Base-by-base conservation (phyloP, 2,888 invertebrate species). In the Himalopsyche anomala region DNA sequence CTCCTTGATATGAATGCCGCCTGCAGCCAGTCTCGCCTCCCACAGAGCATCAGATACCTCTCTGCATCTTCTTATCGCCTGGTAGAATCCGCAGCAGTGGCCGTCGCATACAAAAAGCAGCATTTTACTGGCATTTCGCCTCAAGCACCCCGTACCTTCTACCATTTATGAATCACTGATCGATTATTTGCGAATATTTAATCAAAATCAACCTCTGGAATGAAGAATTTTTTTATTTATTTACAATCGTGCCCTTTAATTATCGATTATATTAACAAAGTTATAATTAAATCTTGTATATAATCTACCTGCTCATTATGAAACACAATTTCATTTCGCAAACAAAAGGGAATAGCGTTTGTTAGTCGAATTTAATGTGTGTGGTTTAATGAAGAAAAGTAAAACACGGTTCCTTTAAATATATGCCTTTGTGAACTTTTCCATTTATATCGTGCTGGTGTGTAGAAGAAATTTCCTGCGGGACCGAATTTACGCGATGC, bases 41-140 rank as follows among this genome's bases (percentile, higher is more conserved):
- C 86, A 88, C 84, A 62, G 87, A 85, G 86, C 85, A 87, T 87
- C 87, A 84, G 85, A 87, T 81, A 80, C 85, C 81, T 85, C 87
- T 55, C 69, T 84, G 81, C 86, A 82, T 82, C 79, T 62, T 81
- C 85, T 87, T 87, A 87, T 87, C 87, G 80, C 83, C 40, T 42
- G 83, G 81, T 80, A 69, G 51, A 62, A 87, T 87, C 87, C 87
- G 83, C 87, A 84, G 54, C 79, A 38, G 74, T 82, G 69, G 69
- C 82, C 85, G 85, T 82, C 62, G 69, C 82, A 55, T 40, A 45
- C 51, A 28, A 85, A 81, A 82, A 62, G 28, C 79, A 85, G 82
- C 85, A 62, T 85, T 82, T 85, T 85, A 56, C 82, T 82, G 80
- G 79, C 82, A 36, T 79, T 83, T 80, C 51, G 83, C 85, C 80